phyloP scores from a whole-genome alignment of 1,140 invertebrate species.

The Rhagoletis pomonella region DNA sequence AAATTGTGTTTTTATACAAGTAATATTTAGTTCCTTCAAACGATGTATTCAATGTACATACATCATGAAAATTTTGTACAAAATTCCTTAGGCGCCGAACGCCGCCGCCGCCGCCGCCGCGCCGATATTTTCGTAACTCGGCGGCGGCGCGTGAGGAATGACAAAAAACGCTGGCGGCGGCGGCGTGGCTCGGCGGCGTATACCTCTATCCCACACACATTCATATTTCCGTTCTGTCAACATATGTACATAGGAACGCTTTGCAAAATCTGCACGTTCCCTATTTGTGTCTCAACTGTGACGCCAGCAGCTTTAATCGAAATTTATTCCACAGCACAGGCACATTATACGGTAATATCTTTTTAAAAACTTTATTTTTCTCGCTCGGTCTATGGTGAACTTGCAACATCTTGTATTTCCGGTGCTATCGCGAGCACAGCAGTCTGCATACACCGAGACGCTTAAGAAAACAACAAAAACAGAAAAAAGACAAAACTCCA shows the following conservation, averaged over 20 bases:
- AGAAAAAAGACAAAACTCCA: background rate
- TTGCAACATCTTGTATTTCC: constrained; percentile 39
- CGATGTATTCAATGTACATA: too few relatives aligned
- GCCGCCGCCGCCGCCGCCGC: too few relatives aligned
- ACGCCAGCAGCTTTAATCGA: background rate
- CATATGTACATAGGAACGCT: background rate
- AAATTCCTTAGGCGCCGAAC: too few relatives aligned
- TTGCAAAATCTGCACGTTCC: background rate
- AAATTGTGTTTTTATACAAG: too few relatives aligned
- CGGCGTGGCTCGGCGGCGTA: too few relatives aligned
- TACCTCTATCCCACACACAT: too few relatives aligned
- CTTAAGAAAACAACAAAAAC: background rate
- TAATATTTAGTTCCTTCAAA: too few relatives aligned
- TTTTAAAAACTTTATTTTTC: background rate
- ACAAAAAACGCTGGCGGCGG: too few relatives aligned
- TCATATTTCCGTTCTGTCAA: background rate
- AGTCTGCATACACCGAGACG: background rate
- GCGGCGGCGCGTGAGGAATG: too few relatives aligned
- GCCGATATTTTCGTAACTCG: too few relatives aligned
- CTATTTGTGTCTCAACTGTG: constrained; percentile 33
- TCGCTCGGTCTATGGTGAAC: background rate
- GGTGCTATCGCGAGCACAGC: constrained; percentile 7
- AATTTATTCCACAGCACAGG: constrained; percentile 17
- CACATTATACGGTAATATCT: constrained; percentile 23
- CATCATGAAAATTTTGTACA: too few relatives aligned